Evolutionary conservation across 2,113 vertebrate species (phyloP), one percentile per base, ranked within the genome.

Genomic region (Promerops cafer): DNA sequence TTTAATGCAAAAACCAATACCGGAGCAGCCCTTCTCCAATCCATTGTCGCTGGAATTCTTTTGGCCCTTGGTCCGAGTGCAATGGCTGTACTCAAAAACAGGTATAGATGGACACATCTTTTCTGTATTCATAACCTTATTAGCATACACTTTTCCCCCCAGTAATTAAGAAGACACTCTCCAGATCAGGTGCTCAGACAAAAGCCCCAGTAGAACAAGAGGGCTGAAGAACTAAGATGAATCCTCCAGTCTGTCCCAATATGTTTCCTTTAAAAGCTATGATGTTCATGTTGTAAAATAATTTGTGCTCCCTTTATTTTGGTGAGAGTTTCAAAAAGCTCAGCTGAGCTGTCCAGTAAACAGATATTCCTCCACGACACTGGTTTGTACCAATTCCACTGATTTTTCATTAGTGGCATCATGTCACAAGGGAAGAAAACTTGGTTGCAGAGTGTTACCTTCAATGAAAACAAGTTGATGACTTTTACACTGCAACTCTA

Each of bases 31-130:
- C 75, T 40, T 88, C 97, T 22, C 97, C 96, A 9, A 60, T 99
- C n/a, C 71, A 98, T 61, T 99, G 99, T 89, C 97, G 63, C 87
- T 99, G 99, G 99, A 98, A 96, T 49, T 75, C 97, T 27, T 99
- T 97, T 89, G 98, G 98, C 22, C 96, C 97, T 15, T 99, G 99
- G 99, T 99, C 99, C 3, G 98, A 98, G 57, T 99, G 99, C 74
- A 98, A 98, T 30, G 98, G 98, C 60, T 99, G 99, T 90, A 98
- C 98, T 42, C 98, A 97, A 78, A 98, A 97, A 6, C 98, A 98
- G 98, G 98, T 98, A 97, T 31, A 94, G 72, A 49, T 3, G 26
- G 66, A 80, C 35, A 26, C 4, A 56, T 27, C 5, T 83, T 63
- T 83, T 47, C 56, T 72, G 28, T 89, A 50, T 27, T 63, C 26